Evolutionary conservation across 1,140 invertebrate species (phyloP), one percentile per base, ranked within the genome.

Genomic region (Matsumurasca onukii): DNA sequence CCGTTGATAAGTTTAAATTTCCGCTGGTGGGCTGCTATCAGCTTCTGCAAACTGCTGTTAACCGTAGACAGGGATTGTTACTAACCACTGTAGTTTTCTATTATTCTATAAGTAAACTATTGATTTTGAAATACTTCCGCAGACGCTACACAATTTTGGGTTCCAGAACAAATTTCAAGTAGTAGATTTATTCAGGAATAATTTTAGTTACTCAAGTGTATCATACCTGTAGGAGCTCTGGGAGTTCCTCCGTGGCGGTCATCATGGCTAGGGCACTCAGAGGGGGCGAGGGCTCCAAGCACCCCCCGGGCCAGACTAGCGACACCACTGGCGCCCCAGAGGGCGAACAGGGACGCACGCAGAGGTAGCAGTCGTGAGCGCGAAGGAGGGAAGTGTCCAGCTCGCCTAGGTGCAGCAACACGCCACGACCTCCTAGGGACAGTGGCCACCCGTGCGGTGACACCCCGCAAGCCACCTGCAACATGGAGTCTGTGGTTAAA

Each of bases 221-320:
- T n/a, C n/a, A n/a, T n/a, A n/a, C n/a, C n/a, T n/a, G n/a, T n/a
- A 89, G 81, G 67, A 88, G 79, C 67, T 84, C 82, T 22, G 85
- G 85, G 49, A 88, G 74, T 39, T 86, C 66, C 17, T 59, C 48
- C n/a, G 48, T 3, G 22, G 61, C 70, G 15, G 61, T 69, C 71
- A 69, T 71, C 66, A 65, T 69, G 65, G 31, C 48, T 13, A 72
- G 68, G 13, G 63, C 48, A 12, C 20, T 15, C 34, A 29, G 63
- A 15, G 39, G 31, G 25, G 63, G n/a, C n/a, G 49, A 39, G 52
- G 61, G 17, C 5, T 31, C 20, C 17, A 39, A 73, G 75, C 80
- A 78, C 72, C 79, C 80, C 71, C 79, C 78, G 75, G 79, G 75
- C 77, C 80, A 78, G 79, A 80, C 80, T 75, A 79, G 77, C 45